Conservation (phyloP, 1,140 invertebrate genomes). For the Whitmania pigra region DNA sequence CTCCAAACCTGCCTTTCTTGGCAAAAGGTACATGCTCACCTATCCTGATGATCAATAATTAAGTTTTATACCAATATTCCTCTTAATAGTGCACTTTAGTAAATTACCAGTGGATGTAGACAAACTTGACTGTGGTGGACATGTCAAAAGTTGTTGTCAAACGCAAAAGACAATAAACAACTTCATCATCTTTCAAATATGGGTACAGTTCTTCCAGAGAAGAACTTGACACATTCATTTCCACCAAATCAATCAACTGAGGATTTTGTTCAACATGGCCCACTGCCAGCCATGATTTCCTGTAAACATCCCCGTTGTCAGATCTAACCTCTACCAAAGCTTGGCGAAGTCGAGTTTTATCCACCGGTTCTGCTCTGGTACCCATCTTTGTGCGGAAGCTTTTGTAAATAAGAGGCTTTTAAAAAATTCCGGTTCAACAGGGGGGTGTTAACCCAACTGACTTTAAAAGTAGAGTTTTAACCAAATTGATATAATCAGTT, state of each 20-base stretch:
- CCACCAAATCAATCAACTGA: slow-evolving; percentile 24
- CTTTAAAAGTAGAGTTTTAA: neutral
- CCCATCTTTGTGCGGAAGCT: slow-evolving; percentile 27
- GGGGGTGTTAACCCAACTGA: slow-evolving; percentile 4
- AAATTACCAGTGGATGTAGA: slow-evolving; percentile 35
- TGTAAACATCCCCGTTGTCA: slow-evolving; percentile 24
- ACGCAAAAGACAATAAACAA: slow-evolving; percentile 34
- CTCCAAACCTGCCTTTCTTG: slow-evolving; percentile 34
- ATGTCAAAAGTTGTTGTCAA: slow-evolving; percentile 32
- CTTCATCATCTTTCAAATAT: slow-evolving; percentile 29
- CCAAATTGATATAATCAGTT: neutral
- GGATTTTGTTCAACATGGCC: slow-evolving; percentile 34
- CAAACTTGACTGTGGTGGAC: slow-evolving; percentile 34
- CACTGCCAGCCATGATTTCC: slow-evolving; percentile 30
- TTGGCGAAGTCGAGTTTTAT: slow-evolving; percentile 27
- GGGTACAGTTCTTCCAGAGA: slow-evolving; percentile 26
- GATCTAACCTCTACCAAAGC: slow-evolving; percentile 29
- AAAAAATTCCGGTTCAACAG: slow-evolving; percentile 3
- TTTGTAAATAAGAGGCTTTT: neutral
- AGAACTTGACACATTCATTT: slow-evolving; percentile 23
- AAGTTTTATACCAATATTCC: neutral
- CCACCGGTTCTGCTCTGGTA: slow-evolving; percentile 29
- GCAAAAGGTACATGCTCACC: slow-evolving; percentile 33
- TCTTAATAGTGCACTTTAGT: neutral
- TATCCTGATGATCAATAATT: slow-evolving; percentile 29